Evolutionary conservation across 2,888 invertebrate genomes (phyloP).

Genomic region (Mylabris sibirica): DNA sequence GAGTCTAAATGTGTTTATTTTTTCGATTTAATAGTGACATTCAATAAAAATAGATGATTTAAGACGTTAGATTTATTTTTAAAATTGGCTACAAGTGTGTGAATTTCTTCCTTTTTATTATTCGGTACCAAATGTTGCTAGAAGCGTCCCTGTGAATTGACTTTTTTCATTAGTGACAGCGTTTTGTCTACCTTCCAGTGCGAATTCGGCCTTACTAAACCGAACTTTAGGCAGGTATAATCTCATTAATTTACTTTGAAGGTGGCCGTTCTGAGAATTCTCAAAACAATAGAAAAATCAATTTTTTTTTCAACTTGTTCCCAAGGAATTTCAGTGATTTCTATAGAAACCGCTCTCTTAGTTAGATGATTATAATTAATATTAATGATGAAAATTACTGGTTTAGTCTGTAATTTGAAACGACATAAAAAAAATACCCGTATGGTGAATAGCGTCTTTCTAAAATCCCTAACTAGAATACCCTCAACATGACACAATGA

Average conservation of each 20-base stretch:
- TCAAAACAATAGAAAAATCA: background rate
- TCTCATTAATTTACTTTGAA: background rate
- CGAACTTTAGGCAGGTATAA: background rate
- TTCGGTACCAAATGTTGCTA: too few relatives aligned
- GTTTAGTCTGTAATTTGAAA: background rate
- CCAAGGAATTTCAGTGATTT: background rate
- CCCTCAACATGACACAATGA: background rate
- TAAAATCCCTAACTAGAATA: background rate
- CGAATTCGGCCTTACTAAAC: background rate
- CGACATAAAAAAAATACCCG: background rate
- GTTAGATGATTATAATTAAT: background rate
- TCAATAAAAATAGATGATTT: too few relatives aligned
- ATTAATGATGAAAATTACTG: background rate
- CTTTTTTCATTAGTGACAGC: too few relatives aligned
- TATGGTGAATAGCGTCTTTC: slow-evolving; percentile 2
- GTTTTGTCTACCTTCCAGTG: too few relatives aligned
- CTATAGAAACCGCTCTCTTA: background rate
- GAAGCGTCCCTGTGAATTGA: too few relatives aligned
- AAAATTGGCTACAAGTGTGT: too few relatives aligned
- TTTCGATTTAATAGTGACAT: too few relatives aligned
- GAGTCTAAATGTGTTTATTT: too few relatives aligned
- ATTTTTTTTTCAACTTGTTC: background rate
- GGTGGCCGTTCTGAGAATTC: background rate
- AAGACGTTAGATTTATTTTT: too few relatives aligned
- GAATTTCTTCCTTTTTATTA: too few relatives aligned